Conservation (phyloP, 2,797 vertebrate genomes). For the Etheostoma nigrum region DNA sequence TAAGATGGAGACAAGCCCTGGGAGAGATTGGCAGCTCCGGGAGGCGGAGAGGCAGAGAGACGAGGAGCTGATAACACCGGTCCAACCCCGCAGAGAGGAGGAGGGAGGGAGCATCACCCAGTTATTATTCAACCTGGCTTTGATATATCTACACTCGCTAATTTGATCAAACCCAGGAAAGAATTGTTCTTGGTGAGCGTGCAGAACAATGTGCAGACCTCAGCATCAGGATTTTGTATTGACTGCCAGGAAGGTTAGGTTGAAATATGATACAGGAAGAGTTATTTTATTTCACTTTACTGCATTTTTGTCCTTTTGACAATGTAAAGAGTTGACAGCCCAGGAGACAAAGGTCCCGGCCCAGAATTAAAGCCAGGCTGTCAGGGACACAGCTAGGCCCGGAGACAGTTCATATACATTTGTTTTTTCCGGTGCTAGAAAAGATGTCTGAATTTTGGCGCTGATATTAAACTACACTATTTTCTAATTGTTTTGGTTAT, state of each 20-base stretch:
- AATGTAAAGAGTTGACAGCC: not conserved
- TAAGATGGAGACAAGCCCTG: conserved; percentile 67
- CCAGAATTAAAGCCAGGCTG: too few relatives aligned
- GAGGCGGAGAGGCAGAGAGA: conserved; percentile 55
- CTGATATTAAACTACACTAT: too few relatives aligned
- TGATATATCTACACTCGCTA: conserved; percentile 59
- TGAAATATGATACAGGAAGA: not conserved
- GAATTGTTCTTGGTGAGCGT: conserved; percentile 27
- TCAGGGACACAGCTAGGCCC: too few relatives aligned
- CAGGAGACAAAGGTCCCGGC: too few relatives aligned
- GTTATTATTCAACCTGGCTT: conserved; percentile 56
- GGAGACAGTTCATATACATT: too few relatives aligned
- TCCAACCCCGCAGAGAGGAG: conserved; percentile 28
- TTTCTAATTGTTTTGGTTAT: too few relatives aligned
- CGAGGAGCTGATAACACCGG: conserved; percentile 58
- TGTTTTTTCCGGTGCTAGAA: too few relatives aligned
- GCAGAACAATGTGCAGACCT: conserved; percentile 30
- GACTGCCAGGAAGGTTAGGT: not conserved
- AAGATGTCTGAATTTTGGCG: too few relatives aligned
- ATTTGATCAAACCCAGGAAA: conserved; percentile 59
- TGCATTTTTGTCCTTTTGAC: not conserved
- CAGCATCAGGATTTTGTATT: not conserved
- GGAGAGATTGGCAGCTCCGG: conserved; percentile 56
- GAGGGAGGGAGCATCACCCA: conserved; percentile 32
- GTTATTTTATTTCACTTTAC: not conserved